Evolutionary conservation across 2,888 invertebrate species (phyloP).

Genomic region (Diabrotica balteata): DNA sequence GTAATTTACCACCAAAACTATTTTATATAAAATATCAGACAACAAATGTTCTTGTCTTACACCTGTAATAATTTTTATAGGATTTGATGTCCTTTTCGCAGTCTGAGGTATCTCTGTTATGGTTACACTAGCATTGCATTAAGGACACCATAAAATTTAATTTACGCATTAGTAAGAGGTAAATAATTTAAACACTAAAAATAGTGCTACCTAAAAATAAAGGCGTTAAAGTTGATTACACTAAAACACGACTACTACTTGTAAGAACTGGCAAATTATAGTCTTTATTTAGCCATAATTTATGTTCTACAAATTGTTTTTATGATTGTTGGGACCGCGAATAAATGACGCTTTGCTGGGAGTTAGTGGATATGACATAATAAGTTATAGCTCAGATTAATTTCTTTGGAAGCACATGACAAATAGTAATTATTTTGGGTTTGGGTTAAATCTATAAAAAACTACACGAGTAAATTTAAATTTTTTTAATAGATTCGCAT

Average conservation of each 20-base stretch:
- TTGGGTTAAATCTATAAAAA: conserved; percentile 13
- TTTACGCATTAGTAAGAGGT: too few relatives aligned
- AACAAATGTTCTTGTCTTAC: too few relatives aligned
- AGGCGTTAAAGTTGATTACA: conserved; percentile 25
- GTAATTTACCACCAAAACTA: too few relatives aligned
- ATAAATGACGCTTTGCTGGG: conserved; percentile 25
- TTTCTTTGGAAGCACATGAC: conserved; percentile 21
- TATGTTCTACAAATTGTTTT: conserved; percentile 27
- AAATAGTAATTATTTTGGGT: conserved; percentile 10
- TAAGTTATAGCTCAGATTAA: conserved; percentile 26
- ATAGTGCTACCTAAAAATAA: conserved; percentile 13
- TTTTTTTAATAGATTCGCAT: too few relatives aligned
- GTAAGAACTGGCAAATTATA: conserved; percentile 26
- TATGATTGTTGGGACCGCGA: conserved; percentile 21
- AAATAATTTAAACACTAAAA: too few relatives aligned
- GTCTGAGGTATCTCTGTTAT: too few relatives aligned
- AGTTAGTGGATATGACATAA: conserved; percentile 26
- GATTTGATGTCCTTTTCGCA: too few relatives aligned
- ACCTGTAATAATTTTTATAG: too few relatives aligned
- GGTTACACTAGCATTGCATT: too few relatives aligned
- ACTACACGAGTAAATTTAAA: too few relatives aligned
- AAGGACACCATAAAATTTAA: too few relatives aligned
- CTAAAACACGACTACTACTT: conserved; percentile 25
- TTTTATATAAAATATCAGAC: not conserved
- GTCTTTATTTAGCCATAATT: conserved; percentile 26